Evolutionary conservation across 2,888 invertebrate genomes (phyloP).

Genomic region (Neuroscelio doddi): DNA sequence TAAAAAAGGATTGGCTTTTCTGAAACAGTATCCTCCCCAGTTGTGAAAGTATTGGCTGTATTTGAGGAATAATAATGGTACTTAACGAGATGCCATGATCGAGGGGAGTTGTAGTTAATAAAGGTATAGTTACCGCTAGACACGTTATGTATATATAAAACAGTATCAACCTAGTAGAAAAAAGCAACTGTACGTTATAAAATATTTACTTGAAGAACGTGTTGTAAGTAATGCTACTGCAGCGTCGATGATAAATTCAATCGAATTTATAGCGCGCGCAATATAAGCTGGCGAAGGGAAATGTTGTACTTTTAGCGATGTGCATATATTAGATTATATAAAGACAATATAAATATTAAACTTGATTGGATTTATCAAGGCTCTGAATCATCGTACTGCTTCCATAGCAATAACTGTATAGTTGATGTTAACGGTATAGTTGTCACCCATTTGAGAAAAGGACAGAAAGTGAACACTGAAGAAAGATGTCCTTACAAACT

Average conservation of each 20-base stretch:
- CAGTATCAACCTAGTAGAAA: slow-evolving; percentile 52
- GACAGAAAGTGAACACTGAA: slow-evolving; percentile 24
- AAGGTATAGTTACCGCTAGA: slow-evolving; percentile 66
- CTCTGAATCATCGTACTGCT: slow-evolving; percentile 66
- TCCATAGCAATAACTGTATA: slow-evolving; percentile 70
- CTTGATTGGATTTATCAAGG: slow-evolving; percentile 65
- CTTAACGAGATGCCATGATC: slow-evolving; percentile 37
- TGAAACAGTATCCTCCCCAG: background rate
- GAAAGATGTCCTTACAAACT: slow-evolving; percentile 7
- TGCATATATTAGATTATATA: slow-evolving; percentile 58
- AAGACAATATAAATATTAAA: slow-evolving; percentile 59
- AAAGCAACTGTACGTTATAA: slow-evolving; percentile 18
- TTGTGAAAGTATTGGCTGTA: background rate
- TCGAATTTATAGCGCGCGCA: slow-evolving; percentile 54
- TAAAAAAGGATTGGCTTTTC: background rate
- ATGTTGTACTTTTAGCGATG: slow-evolving; percentile 53
- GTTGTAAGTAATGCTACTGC: slow-evolving; percentile 64
- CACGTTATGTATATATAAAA: slow-evolving; percentile 66
- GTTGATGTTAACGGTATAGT: slow-evolving; percentile 66
- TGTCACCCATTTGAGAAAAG: slow-evolving; percentile 55
- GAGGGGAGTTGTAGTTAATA: slow-evolving; percentile 54
- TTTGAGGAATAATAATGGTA: slow-evolving; percentile 9
- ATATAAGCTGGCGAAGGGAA: slow-evolving; percentile 41
- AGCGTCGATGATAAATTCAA: slow-evolving; percentile 63
- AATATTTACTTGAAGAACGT: slow-evolving; percentile 55